phyloP scores from a whole-genome alignment of 2,797 vertebrate genomes.

The Cetoscarus ocellatus region DNA sequence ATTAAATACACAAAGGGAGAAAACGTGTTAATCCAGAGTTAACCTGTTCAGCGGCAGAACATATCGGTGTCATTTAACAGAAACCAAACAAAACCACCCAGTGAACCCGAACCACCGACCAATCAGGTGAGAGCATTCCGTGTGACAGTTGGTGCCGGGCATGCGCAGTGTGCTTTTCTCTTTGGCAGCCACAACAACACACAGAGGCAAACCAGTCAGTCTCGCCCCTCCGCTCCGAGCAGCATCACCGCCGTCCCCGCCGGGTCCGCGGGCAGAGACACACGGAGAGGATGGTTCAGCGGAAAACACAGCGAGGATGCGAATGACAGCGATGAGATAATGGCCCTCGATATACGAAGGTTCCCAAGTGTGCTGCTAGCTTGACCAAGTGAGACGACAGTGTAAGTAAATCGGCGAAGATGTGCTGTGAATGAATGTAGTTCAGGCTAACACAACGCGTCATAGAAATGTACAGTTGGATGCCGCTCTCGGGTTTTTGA shows the following conservation, averaged over 20 bases:
- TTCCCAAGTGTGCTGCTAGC: conserved; percentile 41
- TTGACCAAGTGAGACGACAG: conserved; percentile 63
- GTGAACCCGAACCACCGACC: conserved; percentile 32
- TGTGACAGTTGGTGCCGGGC: conserved; percentile 51
- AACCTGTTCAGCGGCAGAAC: not conserved
- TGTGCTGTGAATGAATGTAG: conserved; percentile 27
- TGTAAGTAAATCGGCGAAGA: conserved; percentile 66
- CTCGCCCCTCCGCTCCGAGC: conserved; percentile 56
- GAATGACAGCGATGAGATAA: conserved; percentile 62
- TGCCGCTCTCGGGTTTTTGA: too few relatives aligned
- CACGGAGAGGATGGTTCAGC: conserved; percentile 67
- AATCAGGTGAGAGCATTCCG: conserved; percentile 41
- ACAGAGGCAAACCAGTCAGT: conserved; percentile 45
- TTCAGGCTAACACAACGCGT: conserved; percentile 55
- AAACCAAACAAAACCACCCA: conserved; percentile 26
- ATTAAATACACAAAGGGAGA: too few relatives aligned
- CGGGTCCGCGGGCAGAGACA: conserved; percentile 55
- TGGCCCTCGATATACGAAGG: conserved; percentile 55
- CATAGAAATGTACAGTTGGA: too few relatives aligned
- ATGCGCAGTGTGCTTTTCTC: conserved; percentile 59
- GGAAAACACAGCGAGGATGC: conserved; percentile 48
- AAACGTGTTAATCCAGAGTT: too few relatives aligned
- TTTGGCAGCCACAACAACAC: conserved; percentile 78
- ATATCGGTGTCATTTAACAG: not conserved
- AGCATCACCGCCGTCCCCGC: conserved; percentile 37